Evolutionary conservation across 2,113 vertebrate species (phyloP), one percentile per base, ranked within the genome.

Genomic region (Brevimyrus niger): DNA sequence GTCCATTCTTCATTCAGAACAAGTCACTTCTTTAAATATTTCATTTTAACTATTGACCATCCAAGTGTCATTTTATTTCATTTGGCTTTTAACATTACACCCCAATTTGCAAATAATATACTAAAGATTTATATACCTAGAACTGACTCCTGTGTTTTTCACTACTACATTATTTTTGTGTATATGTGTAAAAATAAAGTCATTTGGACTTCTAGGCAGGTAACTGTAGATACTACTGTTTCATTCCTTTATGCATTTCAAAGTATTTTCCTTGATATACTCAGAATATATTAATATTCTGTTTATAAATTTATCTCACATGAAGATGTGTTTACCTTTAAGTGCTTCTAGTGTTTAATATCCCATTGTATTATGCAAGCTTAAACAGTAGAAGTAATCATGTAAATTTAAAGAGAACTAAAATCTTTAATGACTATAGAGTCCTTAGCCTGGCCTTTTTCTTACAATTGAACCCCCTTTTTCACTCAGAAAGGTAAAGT

Each of bases 401-500:
- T 76, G 47, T 83, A 42, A 0, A 80, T 23, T 47, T 23, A 46
- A 83, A n/a, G 19, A 47, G 42, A 42, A 83, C 42, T 46, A 44
- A 83, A 23, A 47, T 31, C 31, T 5, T 44, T 82, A 44, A 38
- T 38, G 4, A 38, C 35, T 19, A 42, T 82, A 23, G 5, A 17
- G 85, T 42, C 11, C 80, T 89, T 83, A 86, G 53, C 80, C 44
- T 87, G 73, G 69, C 35, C 80, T 85, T 92, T 92, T 89, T 94
- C 92, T 92, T 91, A 89, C 91, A 92, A 94, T 91, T 80, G 44
- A 84, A 88, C 83, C 87, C 89, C 90, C 92, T 94, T 93, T 92
- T 93, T 93, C 91, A 82, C 93, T 93, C 90, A 92, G 94, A 94
- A 95, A 94, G 93, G 92, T 92, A 91, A 94, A 90, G 86, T 92